phyloP scores from a whole-genome alignment of 2,888 invertebrate species.

The Drosophila suboccidentalis region DNA sequence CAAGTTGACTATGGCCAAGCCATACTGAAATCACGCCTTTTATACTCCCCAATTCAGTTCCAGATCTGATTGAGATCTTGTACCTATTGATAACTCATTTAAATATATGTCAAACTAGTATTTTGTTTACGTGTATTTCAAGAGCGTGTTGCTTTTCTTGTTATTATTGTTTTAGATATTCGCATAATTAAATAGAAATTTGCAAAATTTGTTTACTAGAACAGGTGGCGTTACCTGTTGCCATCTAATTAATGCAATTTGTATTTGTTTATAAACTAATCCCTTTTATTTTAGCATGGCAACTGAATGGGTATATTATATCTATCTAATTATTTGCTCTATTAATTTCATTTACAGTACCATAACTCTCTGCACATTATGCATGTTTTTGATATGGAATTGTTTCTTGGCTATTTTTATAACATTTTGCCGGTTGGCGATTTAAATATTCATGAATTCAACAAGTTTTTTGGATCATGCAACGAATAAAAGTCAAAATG shows the following conservation, averaged over 20 bases:
- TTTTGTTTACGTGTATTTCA: constrained; percentile 80
- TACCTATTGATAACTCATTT: constrained; percentile 66
- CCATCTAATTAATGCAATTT: constrained; percentile 26
- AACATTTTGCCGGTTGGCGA: constrained; percentile 35
- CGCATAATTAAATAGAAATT: constrained; percentile 56
- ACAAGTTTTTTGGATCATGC: constrained; percentile 31
- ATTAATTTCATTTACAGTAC: constrained; percentile 23
- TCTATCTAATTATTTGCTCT: constrained; percentile 25
- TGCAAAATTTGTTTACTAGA: constrained; percentile 60
- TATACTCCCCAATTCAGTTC: constrained; percentile 62
- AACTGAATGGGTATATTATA: constrained; percentile 9
- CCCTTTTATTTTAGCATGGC: constrained; percentile 11
- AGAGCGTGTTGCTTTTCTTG: constrained; percentile 46
- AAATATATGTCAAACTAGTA: constrained; percentile 83
- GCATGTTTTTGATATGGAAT: constrained; percentile 37
- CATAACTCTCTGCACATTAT: constrained; percentile 4
- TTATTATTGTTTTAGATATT: constrained; percentile 38
- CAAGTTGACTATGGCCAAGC: constrained; percentile 58
- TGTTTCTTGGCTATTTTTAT: constrained; percentile 20
- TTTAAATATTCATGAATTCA: constrained; percentile 51
- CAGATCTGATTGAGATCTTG: constrained; percentile 78
- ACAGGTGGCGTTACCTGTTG: constrained; percentile 62
- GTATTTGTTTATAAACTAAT: constrained; percentile 32
- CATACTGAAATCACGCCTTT: constrained; percentile 51
- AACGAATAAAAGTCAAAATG: neutral